Percentiles rank a stretch among this genome's conserved stretches.
These are phyloP conservation scores for Aricia artaxerxes DNA, from an alignment of 2,888 invertebrate genomes.

Conservation along the genomic window DNA sequence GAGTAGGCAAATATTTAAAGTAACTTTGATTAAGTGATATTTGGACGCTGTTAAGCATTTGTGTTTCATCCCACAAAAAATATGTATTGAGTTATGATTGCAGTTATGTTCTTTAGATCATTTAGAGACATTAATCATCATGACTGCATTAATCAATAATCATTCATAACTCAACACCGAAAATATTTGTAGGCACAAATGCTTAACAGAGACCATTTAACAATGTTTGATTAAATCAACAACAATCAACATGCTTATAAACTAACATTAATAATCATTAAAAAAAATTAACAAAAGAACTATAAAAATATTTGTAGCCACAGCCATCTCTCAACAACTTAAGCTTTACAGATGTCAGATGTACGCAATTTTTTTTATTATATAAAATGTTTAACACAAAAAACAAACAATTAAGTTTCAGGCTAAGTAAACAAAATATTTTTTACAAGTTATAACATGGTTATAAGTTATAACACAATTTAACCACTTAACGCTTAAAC, in stretches of 20 bases:
- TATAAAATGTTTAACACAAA: neutral
- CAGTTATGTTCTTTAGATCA: too few species aligned
- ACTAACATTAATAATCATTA: conserved; percentile 28
- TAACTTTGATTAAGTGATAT: neutral
- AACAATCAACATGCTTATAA: conserved; percentile 40
- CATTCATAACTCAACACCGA: too few species aligned
- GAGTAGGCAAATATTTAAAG: neutral
- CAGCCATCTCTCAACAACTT: neutral
- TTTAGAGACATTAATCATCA: too few species aligned
- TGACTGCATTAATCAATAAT: too few species aligned
- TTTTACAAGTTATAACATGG: too few species aligned
- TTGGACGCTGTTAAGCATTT: neutral
- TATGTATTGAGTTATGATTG: too few species aligned
- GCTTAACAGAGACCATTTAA: neutral
- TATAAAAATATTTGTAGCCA: conserved; percentile 29
- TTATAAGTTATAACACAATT: too few species aligned
- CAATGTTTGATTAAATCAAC: conserved; percentile 20
- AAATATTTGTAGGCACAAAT: too few species aligned
- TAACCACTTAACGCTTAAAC: neutral
- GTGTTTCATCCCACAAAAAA: too few species aligned
- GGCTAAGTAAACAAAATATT: too few species aligned
- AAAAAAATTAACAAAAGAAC: conserved; percentile 26
- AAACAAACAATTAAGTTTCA: neutral
- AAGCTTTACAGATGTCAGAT: neutral
- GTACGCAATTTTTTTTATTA: neutral